Percentiles rank a stretch among this genome's conserved stretches.
These are phyloP conservation scores for Zygothrica quintamaculata DNA, from an alignment of 2,888 invertebrate genomes.

Conservation along the genomic window DNA sequence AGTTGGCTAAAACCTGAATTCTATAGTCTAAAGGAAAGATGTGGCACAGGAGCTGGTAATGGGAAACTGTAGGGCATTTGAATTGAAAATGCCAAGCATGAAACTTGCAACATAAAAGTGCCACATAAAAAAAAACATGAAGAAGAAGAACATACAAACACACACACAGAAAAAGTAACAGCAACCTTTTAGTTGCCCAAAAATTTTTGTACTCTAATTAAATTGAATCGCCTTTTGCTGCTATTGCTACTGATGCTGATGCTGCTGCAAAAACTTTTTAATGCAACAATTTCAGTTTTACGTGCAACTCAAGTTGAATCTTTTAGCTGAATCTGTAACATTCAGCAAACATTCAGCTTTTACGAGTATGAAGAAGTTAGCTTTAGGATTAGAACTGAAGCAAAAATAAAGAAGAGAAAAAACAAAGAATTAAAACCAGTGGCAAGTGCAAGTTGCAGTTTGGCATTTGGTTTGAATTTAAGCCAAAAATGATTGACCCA, in stretches of 20 bases:
- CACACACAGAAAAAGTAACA: too few relatives aligned
- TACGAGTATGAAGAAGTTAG: conserved; percentile 42
- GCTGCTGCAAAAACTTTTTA: conserved; percentile 74
- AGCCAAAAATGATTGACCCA: conserved; percentile 61
- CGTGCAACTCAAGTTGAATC: conserved; percentile 37
- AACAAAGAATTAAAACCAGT: too few relatives aligned
- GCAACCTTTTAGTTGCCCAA: conserved; percentile 46
- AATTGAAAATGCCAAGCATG: conserved; percentile 51
- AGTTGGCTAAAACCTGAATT: conserved; percentile 25
- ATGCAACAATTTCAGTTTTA: conserved; percentile 69
- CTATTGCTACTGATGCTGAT: too few relatives aligned
- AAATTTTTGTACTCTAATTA: conserved; percentile 67
- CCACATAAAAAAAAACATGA: conserved; percentile 60
- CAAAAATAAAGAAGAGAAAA: too few relatives aligned
- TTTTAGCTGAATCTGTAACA: conserved; percentile 58
- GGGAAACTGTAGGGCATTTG: conserved; percentile 20
- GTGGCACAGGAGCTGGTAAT: neutral
- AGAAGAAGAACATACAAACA: too few relatives aligned
- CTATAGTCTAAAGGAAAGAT: neutral
- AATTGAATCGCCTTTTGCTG: conserved; percentile 66
- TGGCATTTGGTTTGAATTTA: conserved; percentile 29
- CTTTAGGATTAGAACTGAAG: conserved; percentile 31
- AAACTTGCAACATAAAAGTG: conserved; percentile 63
- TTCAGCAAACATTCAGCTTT: conserved; percentile 68
- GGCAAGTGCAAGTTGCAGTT: neutral